A percentile compares a stretch with the other conserved stretches of the same genome.
Conservation (phyloP, 2,797 vertebrate genomes). For the Morus bassanus region DNA sequence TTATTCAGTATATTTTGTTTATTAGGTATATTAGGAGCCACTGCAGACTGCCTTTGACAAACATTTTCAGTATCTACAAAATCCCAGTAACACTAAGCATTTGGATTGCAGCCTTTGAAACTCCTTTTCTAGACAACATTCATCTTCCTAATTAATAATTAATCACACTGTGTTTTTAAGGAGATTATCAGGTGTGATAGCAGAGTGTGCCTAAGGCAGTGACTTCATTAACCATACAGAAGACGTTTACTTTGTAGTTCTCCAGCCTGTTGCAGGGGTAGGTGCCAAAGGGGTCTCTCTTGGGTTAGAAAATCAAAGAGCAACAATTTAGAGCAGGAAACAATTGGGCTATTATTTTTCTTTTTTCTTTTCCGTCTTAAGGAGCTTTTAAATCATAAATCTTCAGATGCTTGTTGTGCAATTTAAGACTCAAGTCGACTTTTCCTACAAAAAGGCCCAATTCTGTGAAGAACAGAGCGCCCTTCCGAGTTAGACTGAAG, state of each 20-base stretch:
- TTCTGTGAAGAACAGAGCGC: background rate
- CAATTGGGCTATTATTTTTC: slow-evolving; percentile 47
- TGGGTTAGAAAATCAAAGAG: slow-evolving; percentile 73
- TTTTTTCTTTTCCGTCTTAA: slow-evolving; percentile 1
- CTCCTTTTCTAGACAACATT: slow-evolving; percentile 67
- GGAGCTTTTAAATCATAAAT: slow-evolving; percentile 62
- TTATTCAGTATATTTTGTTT: slow-evolving; percentile 11
- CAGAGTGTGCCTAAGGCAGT: slow-evolving; percentile 70
- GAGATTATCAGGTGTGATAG: slow-evolving; percentile 75
- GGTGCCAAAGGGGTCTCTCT: slow-evolving; percentile 60
- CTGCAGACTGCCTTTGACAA: slow-evolving; percentile 54
- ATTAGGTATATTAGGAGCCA: slow-evolving; percentile 31
- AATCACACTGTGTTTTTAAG: slow-evolving; percentile 68
- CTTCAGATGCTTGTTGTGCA: slow-evolving; percentile 37
- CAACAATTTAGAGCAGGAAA: slow-evolving; percentile 66
- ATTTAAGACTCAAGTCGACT: slow-evolving; percentile 20
- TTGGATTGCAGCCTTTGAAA: slow-evolving; percentile 56
- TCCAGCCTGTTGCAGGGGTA: slow-evolving; percentile 34
- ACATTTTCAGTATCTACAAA: slow-evolving; percentile 38
- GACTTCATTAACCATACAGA: slow-evolving; percentile 64
- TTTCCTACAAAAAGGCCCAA: slow-evolving; percentile 32
- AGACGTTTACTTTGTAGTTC: slow-evolving; percentile 68
- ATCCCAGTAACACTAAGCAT: slow-evolving; percentile 38
- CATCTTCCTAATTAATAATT: slow-evolving; percentile 77
- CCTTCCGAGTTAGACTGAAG: background rate